Percentiles rank a stretch among this genome's conserved stretches.
These are phyloP conservation scores for Acrocephalus arundinaceus DNA, from an alignment of 2,113 vertebrate species.

Conservation along the genomic window DNA sequence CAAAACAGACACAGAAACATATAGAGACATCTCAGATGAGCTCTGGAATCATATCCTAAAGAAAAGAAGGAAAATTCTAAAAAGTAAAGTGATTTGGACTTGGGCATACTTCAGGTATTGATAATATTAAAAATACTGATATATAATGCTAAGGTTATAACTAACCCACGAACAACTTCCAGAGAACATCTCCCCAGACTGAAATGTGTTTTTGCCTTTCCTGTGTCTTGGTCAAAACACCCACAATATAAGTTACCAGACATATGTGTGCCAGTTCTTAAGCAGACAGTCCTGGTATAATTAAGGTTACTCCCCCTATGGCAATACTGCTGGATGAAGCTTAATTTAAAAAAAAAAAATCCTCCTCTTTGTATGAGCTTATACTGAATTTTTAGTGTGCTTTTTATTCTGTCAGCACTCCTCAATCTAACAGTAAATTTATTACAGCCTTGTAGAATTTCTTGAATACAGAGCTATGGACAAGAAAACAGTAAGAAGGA, in stretches of 20 bases:
- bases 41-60: not conserved
- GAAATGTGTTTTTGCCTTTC: not conserved
- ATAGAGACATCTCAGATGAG: not conserved
- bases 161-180: not conserved
- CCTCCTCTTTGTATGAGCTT: not conserved
- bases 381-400: not conserved
- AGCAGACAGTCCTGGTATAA: not conserved
- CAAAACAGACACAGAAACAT: not conserved
- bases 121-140: not conserved
- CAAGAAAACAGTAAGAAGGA: not conserved
- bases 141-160: not conserved
- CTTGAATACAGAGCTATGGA: not conserved
- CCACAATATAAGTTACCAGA: not conserved
- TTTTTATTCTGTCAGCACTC: not conserved
- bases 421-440: not conserved
- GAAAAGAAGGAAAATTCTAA: not conserved
- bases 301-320: not conserved
- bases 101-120: not conserved
- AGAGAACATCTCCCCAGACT: not conserved
- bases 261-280: not conserved
- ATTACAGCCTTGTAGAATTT: not conserved
- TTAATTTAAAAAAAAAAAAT: not conserved
- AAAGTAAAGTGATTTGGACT: not conserved
- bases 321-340: not conserved
- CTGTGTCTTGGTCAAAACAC: not conserved